A percentile compares a stretch with the other conserved stretches of the same genome.
Evolutionary conservation across 2,888 invertebrate genomes (phyloP).

Genomic region (Lomographa bimaculata): DNA sequence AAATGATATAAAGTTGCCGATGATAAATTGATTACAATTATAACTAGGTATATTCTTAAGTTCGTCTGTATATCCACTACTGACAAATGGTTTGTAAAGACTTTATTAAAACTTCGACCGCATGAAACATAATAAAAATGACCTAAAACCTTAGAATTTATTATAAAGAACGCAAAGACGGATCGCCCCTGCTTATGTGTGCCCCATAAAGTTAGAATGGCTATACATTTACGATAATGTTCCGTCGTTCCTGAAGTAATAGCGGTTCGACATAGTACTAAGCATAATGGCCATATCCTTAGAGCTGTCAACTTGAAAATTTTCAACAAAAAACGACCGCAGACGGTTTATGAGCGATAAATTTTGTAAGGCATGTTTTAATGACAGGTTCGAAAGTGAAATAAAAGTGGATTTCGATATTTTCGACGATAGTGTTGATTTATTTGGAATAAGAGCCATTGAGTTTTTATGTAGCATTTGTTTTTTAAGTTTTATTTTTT

Average conservation of each 20-base stretch:
- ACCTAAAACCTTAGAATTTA: slow-evolving; percentile 34
- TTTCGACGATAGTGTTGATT: slow-evolving; percentile 10
- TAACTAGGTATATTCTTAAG: too few relatives aligned
- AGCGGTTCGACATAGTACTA: slow-evolving; percentile 52
- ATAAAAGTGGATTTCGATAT: slow-evolving; percentile 12
- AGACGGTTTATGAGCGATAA: slow-evolving; percentile 21
- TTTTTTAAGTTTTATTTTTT: too few relatives aligned
- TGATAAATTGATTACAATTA: too few relatives aligned
- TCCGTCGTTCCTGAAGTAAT: slow-evolving; percentile 59
- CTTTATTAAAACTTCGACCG: slow-evolving; percentile 9
- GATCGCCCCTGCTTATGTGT: slow-evolving; percentile 50
- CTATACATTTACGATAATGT: slow-evolving; percentile 69
- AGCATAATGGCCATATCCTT: slow-evolving; percentile 45
- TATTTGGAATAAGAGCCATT: too few relatives aligned
- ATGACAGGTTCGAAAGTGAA: slow-evolving; percentile 16
- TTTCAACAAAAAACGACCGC: slow-evolving; percentile 17
- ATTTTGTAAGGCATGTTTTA: slow-evolving; percentile 14
- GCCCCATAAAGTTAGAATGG: slow-evolving; percentile 63
- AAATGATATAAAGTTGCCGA: too few relatives aligned
- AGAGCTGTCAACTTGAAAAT: slow-evolving; percentile 32
- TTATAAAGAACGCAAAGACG: slow-evolving; percentile 42
- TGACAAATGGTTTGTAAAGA: too few relatives aligned
- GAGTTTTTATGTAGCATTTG: too few relatives aligned
- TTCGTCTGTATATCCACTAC: too few relatives aligned
- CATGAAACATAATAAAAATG: slow-evolving; percentile 31